Percentiles rank a stretch among this genome's conserved stretches.
Conservation (phyloP, 2,797 vertebrate species). For the Periophthalmus magnuspinnatus region DNA sequence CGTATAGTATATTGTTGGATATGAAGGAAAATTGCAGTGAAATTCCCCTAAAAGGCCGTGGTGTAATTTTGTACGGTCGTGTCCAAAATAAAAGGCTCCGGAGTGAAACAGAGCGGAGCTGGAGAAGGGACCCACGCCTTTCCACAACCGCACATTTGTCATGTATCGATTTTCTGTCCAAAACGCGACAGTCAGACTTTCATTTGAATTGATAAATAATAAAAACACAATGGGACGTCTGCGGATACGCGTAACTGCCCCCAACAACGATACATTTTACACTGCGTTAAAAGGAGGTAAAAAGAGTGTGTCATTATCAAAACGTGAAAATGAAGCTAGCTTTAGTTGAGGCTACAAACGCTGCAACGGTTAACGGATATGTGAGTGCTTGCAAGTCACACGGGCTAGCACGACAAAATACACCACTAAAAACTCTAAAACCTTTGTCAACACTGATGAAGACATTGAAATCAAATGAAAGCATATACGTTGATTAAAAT, state of each 20-base stretch:
- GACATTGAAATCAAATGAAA: too few relatives aligned
- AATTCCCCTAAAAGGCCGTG: background rate
- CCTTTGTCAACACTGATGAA: too few relatives aligned
- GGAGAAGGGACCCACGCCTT: constrained; percentile 1
- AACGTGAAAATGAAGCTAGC: background rate
- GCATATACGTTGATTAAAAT: too few relatives aligned
- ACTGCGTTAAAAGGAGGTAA: background rate
- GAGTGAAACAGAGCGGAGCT: background rate
- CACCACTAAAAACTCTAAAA: background rate
- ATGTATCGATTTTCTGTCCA: constrained; percentile 55
- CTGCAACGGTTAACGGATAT: background rate
- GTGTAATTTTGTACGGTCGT: constrained; percentile 1
- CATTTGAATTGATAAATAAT: constrained; percentile 58
- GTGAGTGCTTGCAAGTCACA: background rate
- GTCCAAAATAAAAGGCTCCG: constrained; percentile 4
- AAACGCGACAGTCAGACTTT: constrained; percentile 28
- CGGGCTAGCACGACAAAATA: background rate
- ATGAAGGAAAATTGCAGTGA: constrained; percentile 19
- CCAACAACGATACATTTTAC: background rate
- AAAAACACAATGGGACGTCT: constrained; percentile 28
- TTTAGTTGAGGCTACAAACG: background rate
- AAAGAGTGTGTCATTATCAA: background rate
- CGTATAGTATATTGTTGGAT: background rate
- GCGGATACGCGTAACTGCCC: background rate
- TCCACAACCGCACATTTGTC: constrained; percentile 31